A percentile compares a stretch with the other conserved stretches of the same genome.
Conservation (phyloP, 2,888 invertebrate genomes). For the Crocallis elinguaria region DNA sequence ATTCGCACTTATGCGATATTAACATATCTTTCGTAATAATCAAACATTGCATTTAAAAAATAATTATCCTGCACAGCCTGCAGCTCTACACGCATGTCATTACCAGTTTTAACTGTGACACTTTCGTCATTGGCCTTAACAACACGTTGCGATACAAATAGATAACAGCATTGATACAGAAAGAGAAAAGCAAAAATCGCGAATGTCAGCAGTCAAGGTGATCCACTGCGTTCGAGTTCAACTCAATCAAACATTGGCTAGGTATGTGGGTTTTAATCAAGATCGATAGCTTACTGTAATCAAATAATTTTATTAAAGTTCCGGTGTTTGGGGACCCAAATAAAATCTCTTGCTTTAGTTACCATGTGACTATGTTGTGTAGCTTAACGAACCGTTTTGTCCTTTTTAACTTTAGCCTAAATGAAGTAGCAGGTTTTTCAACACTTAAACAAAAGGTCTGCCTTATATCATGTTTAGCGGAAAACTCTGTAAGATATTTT, state of each 20-base stretch:
- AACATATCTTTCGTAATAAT: neutral
- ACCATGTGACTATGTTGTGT: too few relatives aligned
- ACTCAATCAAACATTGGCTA: slow-evolving; percentile 14
- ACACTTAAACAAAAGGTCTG: too few relatives aligned
- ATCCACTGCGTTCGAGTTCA: slow-evolving; percentile 13
- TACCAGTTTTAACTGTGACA: slow-evolving; percentile 11
- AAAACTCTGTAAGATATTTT: too few relatives aligned
- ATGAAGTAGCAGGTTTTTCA: too few relatives aligned
- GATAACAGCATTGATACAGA: slow-evolving; percentile 14
- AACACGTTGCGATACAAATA: slow-evolving; percentile 1
- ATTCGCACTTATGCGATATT: too few relatives aligned
- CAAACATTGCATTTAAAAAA: neutral
- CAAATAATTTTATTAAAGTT: neutral
- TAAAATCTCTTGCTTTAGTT: too few relatives aligned
- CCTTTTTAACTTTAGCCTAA: too few relatives aligned
- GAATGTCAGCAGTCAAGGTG: slow-evolving; percentile 34
- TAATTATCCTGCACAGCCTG: neutral
- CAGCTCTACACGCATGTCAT: neutral
- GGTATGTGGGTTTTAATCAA: slow-evolving; percentile 12
- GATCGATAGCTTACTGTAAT: neutral
- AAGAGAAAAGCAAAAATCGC: slow-evolving; percentile 21
- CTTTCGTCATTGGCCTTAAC: slow-evolving; percentile 9
- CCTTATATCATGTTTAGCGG: too few relatives aligned
- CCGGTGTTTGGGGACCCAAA: neutral
- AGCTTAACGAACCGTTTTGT: too few relatives aligned